Conservation (phyloP, 2,113 vertebrate genomes). For the Acrocephalus arundinaceus region DNA sequence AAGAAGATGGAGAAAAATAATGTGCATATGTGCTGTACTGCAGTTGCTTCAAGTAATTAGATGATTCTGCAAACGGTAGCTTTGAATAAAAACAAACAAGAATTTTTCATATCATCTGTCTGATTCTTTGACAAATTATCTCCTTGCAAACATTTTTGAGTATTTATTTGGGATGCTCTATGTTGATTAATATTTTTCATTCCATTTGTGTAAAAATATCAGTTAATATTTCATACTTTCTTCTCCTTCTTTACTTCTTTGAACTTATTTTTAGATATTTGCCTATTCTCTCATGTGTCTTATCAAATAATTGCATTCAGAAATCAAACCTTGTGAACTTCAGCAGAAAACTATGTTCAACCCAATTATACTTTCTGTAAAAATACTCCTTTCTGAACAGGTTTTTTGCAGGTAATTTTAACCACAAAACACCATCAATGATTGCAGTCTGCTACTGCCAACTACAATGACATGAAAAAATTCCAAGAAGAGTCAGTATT, state of each 20-base stretch:
- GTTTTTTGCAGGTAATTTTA: slow-evolving; percentile 51
- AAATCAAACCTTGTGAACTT: slow-evolving; percentile 55
- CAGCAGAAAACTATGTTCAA: neutral
- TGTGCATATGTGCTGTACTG: neutral
- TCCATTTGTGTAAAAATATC: slow-evolving; percentile 42
- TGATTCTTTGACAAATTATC: slow-evolving; percentile 58
- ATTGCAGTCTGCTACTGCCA: slow-evolving; percentile 56
- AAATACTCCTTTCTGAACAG: slow-evolving; percentile 42
- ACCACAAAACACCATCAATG: slow-evolving; percentile 59
- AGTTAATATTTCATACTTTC: slow-evolving; percentile 69
- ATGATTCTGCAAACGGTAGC: neutral
- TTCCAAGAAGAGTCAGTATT: slow-evolving; percentile 65
- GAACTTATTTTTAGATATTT: slow-evolving; percentile 71
- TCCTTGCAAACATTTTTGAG: slow-evolving; percentile 50
- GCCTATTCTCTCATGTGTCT: slow-evolving; percentile 47
- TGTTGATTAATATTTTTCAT: slow-evolving; percentile 57
- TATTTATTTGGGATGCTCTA: slow-evolving; percentile 25
- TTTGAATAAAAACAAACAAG: slow-evolving; percentile 45
- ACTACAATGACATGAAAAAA: slow-evolving; percentile 62
- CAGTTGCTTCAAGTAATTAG: slow-evolving; percentile 28
- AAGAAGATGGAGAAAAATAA: neutral
- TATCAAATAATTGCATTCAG: slow-evolving; percentile 60
- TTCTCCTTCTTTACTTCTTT: slow-evolving; percentile 51
- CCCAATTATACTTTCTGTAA: slow-evolving; percentile 55
- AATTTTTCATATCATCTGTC: slow-evolving; percentile 40